Base-by-base conservation (phyloP, 2,113 vertebrate genomes). In the Atractosteus spatula region DNA sequence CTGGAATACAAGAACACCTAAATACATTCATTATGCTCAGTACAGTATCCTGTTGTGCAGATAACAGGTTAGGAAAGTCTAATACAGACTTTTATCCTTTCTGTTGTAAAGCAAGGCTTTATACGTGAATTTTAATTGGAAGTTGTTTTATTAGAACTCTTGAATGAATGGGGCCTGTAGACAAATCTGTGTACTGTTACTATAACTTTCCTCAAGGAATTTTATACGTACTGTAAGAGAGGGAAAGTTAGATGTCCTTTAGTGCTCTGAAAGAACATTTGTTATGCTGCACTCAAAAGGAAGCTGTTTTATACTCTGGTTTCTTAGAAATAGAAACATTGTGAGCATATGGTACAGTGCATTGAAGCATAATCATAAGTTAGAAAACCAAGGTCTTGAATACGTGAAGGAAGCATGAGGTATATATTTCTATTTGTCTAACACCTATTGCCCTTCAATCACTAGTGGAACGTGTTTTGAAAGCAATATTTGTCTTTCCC, bases 111-210 rank as follows among this genome's bases (percentile, higher is more conserved):
- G 29, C 29, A 29, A 29, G 29, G 29, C 29, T 29, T 29, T 5
- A 51, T 7, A 51, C 5, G 3, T 51, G 47, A 5, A 51, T 42
- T 14, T 55, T 12, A 3, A 69, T 69, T 17, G 41, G 57, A 62
- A 63, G 63, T 69, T 3, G 55, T 63, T 62, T 68, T 55, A 74
- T 74, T 69, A 16, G 71, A 51, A 12, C 54, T 62, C n/a, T 69
- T 62, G 67, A 41, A 61, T 72, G 65, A 68, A 51, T 57, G 54
- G 54, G 59, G 70, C 66, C 70, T 56, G 14, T 29, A 29, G 29
- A 29, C 1, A 29, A 29, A 29, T 29, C 29, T 29, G 29, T 44
- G 54, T 5, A 68, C 44, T 54, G 42, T 29, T n/a, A 70, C 47
- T 51, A 14, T 51, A 51, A 55, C 7, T 70, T 51, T 51, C 12